These are phyloP conservation scores for Zaprionus gabonicus DNA, from an alignment of 1,140 invertebrate species.

Conservation along the genomic window DNA sequence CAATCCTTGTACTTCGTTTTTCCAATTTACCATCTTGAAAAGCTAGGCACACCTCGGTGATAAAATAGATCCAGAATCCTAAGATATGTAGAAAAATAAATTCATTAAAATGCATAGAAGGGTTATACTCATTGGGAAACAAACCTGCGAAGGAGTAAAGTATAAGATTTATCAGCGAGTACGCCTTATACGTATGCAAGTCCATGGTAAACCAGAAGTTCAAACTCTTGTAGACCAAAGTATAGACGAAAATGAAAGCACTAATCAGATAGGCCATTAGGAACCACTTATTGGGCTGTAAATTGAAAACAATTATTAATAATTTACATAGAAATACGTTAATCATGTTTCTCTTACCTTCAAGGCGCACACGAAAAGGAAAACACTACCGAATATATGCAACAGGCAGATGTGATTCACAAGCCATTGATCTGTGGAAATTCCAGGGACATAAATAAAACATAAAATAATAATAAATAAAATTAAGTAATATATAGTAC, in stretches of 20 bases:
- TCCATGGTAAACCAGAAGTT: neutral
- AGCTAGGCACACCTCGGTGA: conserved; percentile 31
- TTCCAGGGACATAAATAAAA: neutral
- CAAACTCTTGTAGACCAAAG: conserved; percentile 33
- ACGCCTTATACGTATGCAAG: neutral
- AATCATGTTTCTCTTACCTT: conserved; percentile 22
- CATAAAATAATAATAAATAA: no score
- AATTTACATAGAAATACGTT: neutral
- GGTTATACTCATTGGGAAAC: neutral
- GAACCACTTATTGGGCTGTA: conserved; percentile 41
- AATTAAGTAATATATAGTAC: no score
- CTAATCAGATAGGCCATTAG: conserved; percentile 52
- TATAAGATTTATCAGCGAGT: neutral
- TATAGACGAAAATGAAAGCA: conserved; percentile 42
- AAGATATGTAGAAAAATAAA: neutral
- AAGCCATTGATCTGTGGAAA: conserved; percentile 13
- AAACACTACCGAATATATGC: conserved; percentile 38
- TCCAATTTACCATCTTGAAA: conserved; percentile 32
- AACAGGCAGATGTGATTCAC: conserved; percentile 46
- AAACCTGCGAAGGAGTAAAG: conserved; percentile 41
- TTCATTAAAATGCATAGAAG: neutral
- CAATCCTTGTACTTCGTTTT: neutral
- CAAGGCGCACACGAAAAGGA: conserved; percentile 5
- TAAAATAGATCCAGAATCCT: conserved; percentile 56
- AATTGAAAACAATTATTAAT: neutral